phyloP scores from a whole-genome alignment of 2,113 vertebrate species.

The Mustela nigripes region DNA sequence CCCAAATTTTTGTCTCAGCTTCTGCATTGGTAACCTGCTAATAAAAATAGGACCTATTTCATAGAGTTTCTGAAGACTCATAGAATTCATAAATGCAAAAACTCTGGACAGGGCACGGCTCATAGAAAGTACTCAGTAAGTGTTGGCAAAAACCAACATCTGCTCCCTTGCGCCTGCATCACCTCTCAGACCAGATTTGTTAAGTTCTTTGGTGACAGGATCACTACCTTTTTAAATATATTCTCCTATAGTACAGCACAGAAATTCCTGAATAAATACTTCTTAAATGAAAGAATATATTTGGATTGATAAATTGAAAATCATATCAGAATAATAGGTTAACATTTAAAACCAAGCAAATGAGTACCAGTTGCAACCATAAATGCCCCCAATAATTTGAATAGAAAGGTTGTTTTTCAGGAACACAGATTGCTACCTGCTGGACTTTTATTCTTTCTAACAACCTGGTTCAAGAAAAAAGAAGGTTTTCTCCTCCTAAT shows the following conservation, averaged over 20 bases:
- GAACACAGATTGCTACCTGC: neutral
- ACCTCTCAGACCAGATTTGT: neutral
- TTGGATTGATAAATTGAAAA: slow-evolving; percentile 47
- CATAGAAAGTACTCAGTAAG: neutral
- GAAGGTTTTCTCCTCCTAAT: neutral
- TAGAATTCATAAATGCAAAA: neutral
- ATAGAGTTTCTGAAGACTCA: neutral
- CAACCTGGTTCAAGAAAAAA: neutral
- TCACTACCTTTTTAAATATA: neutral
- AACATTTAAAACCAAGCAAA: slow-evolving; percentile 46
- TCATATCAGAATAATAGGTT: neutral
- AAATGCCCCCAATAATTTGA: neutral
- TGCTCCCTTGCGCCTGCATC: neutral
- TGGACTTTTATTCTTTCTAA: neutral
- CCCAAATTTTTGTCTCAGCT: neutral
- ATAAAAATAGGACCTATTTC: neutral
- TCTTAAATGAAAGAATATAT: slow-evolving; percentile 4
- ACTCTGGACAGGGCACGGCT: neutral
- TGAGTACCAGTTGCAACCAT: neutral
- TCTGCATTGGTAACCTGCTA: neutral
- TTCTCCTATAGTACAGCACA: neutral
- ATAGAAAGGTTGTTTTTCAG: neutral
- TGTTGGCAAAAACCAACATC: neutral
- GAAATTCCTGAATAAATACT: neutral
- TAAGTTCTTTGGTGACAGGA: neutral